Base-by-base conservation (phyloP, 2,797 vertebrate genomes). In the Crypturellus tataupa region DNA sequence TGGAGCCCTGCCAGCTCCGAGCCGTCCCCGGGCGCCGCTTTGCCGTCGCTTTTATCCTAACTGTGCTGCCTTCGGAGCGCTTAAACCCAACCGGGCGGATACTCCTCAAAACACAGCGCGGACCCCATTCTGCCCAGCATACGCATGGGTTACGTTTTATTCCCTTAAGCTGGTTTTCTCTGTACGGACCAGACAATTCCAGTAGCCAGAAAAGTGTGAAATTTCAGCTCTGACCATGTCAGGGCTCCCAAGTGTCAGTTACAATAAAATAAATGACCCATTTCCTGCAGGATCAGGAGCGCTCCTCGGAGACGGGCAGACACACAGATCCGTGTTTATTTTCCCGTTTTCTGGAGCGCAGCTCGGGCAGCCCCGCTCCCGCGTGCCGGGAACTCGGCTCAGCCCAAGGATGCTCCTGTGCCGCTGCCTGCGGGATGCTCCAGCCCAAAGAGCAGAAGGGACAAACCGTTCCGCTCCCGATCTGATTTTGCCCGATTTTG, bases 181-280 rank as follows among this genome's bases (percentile, higher is more conserved):
- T 37, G 0, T 5, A 2, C 1, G 2, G 58, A 70, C 9, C 59
- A 59, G 82, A 75, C 46, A 39, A 37, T 46, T 53, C 65, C 60
- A 6, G 86, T 53, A 91, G 91, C 84, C 63, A 72, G 46, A 37
- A 46, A 92, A 75, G 69, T 81, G 80, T 85, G 76, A 95, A 90
- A 91, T 92, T 94, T 93, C 79, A 77, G 67, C 85, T 73, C 80
- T 49, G 80, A 60, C 68, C 85, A 76, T 80, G 79, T 81, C 80
- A 90, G 47, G 24, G 67, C 90, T 94, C 96, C 85, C 78, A 27
- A 70, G 63, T 20, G 85, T 75, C 91, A 59, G 40, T 44, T n/a
- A 68, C 76, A 90, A 63, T 62, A 91, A 93, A 94, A 91, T 80
- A 89, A 86, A 94, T 63, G 91, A 81, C 78, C 94, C 89, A 27